Base-by-base conservation (phyloP, 2,888 invertebrate species). In the Lampropteryx suffumata region DNA sequence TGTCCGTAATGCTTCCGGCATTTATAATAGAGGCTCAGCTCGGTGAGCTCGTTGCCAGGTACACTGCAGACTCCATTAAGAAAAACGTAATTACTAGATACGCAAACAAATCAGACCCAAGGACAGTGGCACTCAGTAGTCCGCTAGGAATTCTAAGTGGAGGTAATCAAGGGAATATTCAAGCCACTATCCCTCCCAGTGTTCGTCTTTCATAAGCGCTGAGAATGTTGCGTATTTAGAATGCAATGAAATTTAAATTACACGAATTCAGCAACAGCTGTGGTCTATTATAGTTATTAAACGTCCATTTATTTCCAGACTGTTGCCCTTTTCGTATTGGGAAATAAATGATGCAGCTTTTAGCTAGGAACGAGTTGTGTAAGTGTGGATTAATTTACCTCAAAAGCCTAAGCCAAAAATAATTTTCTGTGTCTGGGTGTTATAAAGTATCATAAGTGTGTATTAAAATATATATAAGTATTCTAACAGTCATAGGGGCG, bases 91-190 rank as follows among this genome's bases (percentile, higher is more conserved):
- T 79, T 79, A 75, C 72, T 52, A 46, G 53, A 64, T 66, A 67
- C 67, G 71, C 76, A 79, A 73, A 82, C 77, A 80, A 81, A 84
- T 79, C 69, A 73, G 62, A 62, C 61, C 61, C 64, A 67, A 69
- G 77, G 73, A 76, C 71, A 67, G 64, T 44, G 50, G 39, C 63
- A 62, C 61, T 62, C 63, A 55, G 24, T 59, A 57, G 59, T 62
- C 75, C 73, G 76, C 71, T 76, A 79, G 74, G 79, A 84, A 84
- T 86, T 64, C 79, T 77, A 82, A 84, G 79, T 78, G 74, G 70
- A 65, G 69, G 75, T 70, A 78, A 79, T 82, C 75, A 76, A 69
- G 71, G 51, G 49, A 53, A 51, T 53, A 52, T 56, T 59, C 49
- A 36, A 55, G 45, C 56, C 52, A 59, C 65, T 67, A 67, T 63